Evolutionary conservation across 2,113 vertebrate species (phyloP), one percentile per base, ranked within the genome.

Genomic region (Platichthys stellatus): DNA sequence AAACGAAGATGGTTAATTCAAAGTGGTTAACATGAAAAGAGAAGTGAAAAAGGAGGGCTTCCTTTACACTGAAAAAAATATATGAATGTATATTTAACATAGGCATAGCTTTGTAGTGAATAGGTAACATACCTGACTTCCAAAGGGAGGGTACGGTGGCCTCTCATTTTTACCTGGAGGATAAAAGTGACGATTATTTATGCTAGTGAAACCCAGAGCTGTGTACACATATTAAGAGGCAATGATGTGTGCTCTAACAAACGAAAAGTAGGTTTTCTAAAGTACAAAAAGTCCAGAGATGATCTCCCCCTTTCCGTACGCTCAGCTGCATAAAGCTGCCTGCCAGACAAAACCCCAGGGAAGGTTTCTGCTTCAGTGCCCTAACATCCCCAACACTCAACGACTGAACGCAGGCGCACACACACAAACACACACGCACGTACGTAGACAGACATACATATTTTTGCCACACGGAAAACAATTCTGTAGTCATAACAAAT

Each of bases 141-240:
- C 95, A 4, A 99, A 99, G 0, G 96, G 85, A 65, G 95, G 81
- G 69, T 97, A 99, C 0, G 95, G 63, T 26, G 94, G 90, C 78
- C 97, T 95, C 86, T 99, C 98, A 4, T 93, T 84, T 94, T 99
- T 99, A 91, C 97, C 97, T 99, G 73, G 0, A 78, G 80, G 40
- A 62, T 31, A 45, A 75, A 77, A 78, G 61, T 17, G 28, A 67
- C 23, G n/a, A 65, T 56, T 40, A 1, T 70, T 28, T 51, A 38
- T 45, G 56, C 0, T 10, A 66, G 58, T 77, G 11, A 69, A 80
- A 77, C 20, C 38, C 64, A 65, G 57, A 58, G 18, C n/a, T 64
- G 35, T 66, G 21, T 24, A 47, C 17, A 74, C 26, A 51, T 24
- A 64, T 63, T 31, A 69, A 49, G 28, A 74, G 14, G 64, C 51